Percentiles rank a stretch among this genome's conserved stretches.
Evolutionary conservation across 1,140 invertebrate genomes (phyloP).

Genomic region (Aphaenogaster rudis): DNA sequence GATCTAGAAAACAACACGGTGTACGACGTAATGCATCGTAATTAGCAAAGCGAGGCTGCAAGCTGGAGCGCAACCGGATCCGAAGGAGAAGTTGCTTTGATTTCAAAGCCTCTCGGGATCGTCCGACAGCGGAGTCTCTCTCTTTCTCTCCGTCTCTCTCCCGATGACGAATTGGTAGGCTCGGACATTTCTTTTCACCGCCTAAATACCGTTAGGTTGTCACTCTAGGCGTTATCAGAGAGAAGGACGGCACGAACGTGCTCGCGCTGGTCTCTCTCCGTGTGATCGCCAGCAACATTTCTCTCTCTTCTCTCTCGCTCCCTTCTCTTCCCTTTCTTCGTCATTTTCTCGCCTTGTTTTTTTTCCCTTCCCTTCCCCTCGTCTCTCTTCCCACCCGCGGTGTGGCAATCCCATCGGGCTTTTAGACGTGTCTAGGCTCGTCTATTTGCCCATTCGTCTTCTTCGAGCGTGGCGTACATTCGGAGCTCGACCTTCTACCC

Average conservation of each 20-base stretch:
- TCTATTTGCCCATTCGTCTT: conserved; percentile 58
- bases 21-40: neutral
- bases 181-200: neutral
- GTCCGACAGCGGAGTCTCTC: neutral
- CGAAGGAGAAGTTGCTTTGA: neutral
- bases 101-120: neutral
- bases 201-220: neutral
- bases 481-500: conserved; percentile 62
- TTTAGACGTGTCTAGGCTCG: conserved; percentile 12
- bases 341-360: conserved; percentile 17
- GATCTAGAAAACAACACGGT: conserved; percentile 31
- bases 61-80: neutral
- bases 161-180: neutral
- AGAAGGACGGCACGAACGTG: neutral
- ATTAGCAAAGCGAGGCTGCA: neutral
- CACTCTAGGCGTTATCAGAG: conserved; percentile 4
- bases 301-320: conserved; percentile 12
- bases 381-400: neutral
- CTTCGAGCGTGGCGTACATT: conserved; percentile 37
- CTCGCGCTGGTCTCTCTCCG: neutral
- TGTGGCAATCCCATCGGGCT: neutral
- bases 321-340: neutral
- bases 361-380: neutral
- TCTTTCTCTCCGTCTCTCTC: neutral
- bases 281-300: neutral